Evolutionary conservation across 2,113 vertebrate species (phyloP).

Genomic region (Picathartes gymnocephalus): DNA sequence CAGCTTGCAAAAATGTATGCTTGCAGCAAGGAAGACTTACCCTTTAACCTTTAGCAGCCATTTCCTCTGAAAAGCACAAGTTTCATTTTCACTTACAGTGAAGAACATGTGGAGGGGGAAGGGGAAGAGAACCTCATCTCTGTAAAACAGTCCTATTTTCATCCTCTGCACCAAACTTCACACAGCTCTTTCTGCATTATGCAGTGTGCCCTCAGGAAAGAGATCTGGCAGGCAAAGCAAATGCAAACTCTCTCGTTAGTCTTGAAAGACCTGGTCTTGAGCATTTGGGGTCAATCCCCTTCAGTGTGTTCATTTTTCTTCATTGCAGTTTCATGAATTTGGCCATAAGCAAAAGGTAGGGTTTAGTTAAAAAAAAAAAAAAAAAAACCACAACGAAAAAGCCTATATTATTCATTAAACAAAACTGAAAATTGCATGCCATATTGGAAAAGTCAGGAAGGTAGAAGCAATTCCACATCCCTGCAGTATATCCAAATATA

Average conservation of each 20-base stretch:
- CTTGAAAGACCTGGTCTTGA: conserved; percentile 22
- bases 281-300: conserved; percentile 32
- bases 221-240: conserved; percentile 37
- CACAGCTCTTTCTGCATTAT: conserved; percentile 44
- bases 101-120: conserved; percentile 41
- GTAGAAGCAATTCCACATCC: neutral
- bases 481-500: neutral
- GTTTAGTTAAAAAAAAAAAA: neutral
- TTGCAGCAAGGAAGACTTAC: conserved; percentile 55
- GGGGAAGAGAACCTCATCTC: conserved; percentile 5
- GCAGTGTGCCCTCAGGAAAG: conserved; percentile 30
- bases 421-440: neutral
- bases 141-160: neutral
- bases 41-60: conserved; percentile 63
- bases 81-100: conserved; percentile 63
- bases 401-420: neutral
- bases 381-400: neutral
- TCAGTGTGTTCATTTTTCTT: conserved; percentile 52
- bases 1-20: conserved; percentile 35
- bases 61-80: conserved; percentile 64
- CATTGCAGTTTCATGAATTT: conserved; percentile 49
- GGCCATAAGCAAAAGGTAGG: conserved; percentile 32
- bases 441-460: neutral
- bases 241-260: conserved; percentile 50
- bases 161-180: conserved; percentile 21